phyloP scores from a whole-genome alignment of 2,888 invertebrate species.

The Aphelenchoides bicaudatus region DNA sequence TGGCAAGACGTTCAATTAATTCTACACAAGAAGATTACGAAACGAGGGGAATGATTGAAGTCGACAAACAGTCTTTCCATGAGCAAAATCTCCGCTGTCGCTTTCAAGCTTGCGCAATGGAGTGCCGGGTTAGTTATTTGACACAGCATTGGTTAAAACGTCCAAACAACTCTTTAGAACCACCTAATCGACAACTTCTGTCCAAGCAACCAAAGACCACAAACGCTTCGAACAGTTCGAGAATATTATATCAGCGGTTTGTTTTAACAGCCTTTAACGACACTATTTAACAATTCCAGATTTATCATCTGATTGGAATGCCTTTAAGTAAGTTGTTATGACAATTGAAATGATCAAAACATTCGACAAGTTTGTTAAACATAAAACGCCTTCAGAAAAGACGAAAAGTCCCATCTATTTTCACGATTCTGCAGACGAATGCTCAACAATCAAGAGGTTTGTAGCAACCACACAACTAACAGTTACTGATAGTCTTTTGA shows the following conservation, averaged over 20 bases:
- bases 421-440: conserved; percentile 10
- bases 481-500: not conserved
- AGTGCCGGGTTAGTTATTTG: conserved; percentile 20
- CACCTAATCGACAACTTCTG: conserved; percentile 24
- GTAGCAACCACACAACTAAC: not conserved
- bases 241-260: conserved; percentile 24
- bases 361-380: too few relatives aligned
- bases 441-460: conserved; percentile 7
- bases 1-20: conserved; percentile 19
- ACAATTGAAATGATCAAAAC: too few relatives aligned
- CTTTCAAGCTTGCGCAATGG: conserved; percentile 27
- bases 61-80: conserved; percentile 19
- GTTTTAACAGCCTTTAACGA: too few relatives aligned
- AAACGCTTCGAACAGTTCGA: conserved; percentile 16
- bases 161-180: conserved; percentile 12
- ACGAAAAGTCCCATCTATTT: conserved; percentile 1
- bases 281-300: too few relatives aligned
- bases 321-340: too few relatives aligned
- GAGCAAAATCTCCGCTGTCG: conserved; percentile 31
- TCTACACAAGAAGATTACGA: conserved; percentile 23
- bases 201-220: conserved; percentile 4
- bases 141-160: not conserved
- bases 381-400: conserved; percentile 1
- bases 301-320: conserved; percentile 9
- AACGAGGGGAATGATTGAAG: conserved; percentile 23